Percentiles rank a stretch among this genome's conserved stretches.
Evolutionary conservation across 2,797 vertebrate genomes (phyloP).

Genomic region (Stomatorhinus walkeri): DNA sequence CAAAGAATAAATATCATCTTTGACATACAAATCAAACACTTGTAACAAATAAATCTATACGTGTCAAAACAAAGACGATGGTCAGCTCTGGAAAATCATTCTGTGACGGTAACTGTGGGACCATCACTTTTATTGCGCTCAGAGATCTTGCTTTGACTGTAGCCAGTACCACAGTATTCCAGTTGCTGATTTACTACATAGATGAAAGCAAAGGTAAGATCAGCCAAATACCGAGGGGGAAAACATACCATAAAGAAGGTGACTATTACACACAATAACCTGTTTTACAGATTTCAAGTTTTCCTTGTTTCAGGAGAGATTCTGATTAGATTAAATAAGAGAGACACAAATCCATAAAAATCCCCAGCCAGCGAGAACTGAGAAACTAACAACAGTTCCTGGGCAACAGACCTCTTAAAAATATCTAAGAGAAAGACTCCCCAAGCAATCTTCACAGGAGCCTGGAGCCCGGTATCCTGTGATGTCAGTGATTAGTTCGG

Average conservation of each 20-base stretch:
- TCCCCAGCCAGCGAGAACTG: neutral
- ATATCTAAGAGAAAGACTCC: neutral
- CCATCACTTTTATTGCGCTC: neutral
- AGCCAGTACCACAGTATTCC: neutral
- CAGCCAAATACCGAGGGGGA: neutral
- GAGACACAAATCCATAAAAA: neutral
- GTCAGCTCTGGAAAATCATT: constrained; percentile 33
- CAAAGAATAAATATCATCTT: neutral
- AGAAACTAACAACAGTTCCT: neutral
- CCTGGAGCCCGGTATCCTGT: neutral
- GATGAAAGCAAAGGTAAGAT: neutral
- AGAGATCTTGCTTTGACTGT: neutral
- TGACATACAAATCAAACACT: neutral
- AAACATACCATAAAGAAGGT: neutral
- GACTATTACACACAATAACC: neutral
- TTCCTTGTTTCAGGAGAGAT: neutral
- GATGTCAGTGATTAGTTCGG: neutral
- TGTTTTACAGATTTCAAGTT: neutral
- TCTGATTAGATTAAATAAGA: neutral
- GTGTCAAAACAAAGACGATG: constrained; percentile 19
- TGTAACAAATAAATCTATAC: neutral
- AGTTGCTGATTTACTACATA: neutral
- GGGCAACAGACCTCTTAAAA: neutral
- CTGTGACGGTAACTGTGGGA: neutral
- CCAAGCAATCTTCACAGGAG: neutral